Conservation (phyloP, 2,888 invertebrate genomes). For the Tanytarsus gracilentus region DNA sequence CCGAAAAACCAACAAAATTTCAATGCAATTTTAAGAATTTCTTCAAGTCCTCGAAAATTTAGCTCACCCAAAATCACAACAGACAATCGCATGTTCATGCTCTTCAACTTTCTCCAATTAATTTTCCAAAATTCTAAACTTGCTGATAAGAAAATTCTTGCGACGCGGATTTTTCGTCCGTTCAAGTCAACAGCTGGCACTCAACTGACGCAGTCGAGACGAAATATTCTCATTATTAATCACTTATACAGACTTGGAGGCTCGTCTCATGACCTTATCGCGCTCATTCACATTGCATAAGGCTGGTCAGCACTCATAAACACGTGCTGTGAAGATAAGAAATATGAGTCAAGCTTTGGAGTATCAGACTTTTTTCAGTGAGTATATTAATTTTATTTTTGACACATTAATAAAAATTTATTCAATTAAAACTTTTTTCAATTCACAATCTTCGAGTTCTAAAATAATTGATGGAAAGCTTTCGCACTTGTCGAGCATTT, state of each 20-base stretch:
- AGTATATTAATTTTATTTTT: no score
- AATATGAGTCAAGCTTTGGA: no score
- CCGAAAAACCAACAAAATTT: no score
- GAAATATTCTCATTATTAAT: not conserved
- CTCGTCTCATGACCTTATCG: no score
- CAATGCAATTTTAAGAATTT: no score
- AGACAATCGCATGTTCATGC: not conserved
- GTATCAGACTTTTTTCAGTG: no score
- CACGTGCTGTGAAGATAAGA: no score
- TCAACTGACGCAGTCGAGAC: constrained; percentile 16
- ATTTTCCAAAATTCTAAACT: not conserved
- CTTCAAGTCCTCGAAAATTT: no score
- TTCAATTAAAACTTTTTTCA: constrained; percentile 18
- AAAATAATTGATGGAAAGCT: not conserved
- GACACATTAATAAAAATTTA: no score
- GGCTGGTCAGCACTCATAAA: no score
- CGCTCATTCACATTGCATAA: no score
- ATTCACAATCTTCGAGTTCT: constrained; percentile 10
- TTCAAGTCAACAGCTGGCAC: not conserved
- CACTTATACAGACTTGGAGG: constrained; percentile 11
- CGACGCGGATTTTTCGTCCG: not conserved
- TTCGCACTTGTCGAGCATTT: not conserved
- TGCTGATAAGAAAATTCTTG: constrained; percentile 10
- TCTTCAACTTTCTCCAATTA: not conserved
- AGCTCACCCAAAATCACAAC: constrained; percentile 1